A percentile compares a stretch with the other conserved stretches of the same genome.
These are phyloP conservation scores for Grammomys surdaster DNA, from an alignment of 2,113 vertebrate genomes.

Conservation along the genomic window DNA sequence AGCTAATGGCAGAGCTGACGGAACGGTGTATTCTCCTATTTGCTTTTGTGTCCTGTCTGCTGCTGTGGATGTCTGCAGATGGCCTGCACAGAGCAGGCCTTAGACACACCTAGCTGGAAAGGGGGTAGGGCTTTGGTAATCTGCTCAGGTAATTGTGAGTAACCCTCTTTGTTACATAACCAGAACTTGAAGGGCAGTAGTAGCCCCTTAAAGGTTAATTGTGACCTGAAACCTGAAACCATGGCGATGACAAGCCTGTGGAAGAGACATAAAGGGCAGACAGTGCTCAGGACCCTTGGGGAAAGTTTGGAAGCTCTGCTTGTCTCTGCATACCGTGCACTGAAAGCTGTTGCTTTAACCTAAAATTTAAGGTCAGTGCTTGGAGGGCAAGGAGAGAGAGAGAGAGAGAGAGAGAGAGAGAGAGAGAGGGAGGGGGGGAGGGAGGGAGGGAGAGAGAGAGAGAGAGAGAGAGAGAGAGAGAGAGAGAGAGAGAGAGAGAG, in stretches of 20 bases:
- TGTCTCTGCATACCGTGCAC: neutral
- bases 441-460: too few relatives aligned
- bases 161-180: neutral
- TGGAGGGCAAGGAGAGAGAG: neutral
- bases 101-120: neutral
- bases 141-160: neutral
- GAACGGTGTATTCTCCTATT: neutral
- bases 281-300: neutral
- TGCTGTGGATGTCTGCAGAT: neutral
- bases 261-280: neutral
- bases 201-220: neutral
- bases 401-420: neutral
- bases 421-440: too few relatives aligned
- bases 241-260: neutral
- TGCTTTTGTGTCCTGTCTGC: neutral
- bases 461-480: too few relatives aligned
- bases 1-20: neutral
- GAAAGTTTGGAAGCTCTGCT: neutral
- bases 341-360: neutral
- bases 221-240: neutral
- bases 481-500: too few relatives aligned
- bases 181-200: neutral
- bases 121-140: neutral
- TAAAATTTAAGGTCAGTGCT: neutral
- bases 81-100: neutral